These are phyloP conservation scores for Tiliacea citrago DNA, from an alignment of 2,888 invertebrate genomes.

Conservation along the genomic window DNA sequence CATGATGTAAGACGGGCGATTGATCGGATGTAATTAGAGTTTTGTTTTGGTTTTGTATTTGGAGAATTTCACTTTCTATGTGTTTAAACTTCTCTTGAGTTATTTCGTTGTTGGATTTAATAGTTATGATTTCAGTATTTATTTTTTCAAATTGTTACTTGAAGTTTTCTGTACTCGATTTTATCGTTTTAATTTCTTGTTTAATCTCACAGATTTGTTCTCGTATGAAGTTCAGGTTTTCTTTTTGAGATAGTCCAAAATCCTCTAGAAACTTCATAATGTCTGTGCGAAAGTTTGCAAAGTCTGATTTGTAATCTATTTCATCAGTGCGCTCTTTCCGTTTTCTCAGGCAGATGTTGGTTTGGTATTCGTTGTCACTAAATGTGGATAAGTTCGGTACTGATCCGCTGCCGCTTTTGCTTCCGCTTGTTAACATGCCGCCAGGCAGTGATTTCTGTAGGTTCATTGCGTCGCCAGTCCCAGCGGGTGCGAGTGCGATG, in stretches of 20 bases:
- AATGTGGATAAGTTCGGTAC: neutral
- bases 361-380: neutral
- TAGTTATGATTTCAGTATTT: conserved; percentile 16
- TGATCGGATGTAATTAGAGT: neutral
- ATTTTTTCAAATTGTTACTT: conserved; percentile 15
- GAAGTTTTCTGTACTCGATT: conserved; percentile 44
- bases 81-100: conserved; percentile 17
- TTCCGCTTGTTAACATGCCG: conserved; percentile 1
- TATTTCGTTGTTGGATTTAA: conserved; percentile 17
- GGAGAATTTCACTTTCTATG: conserved; percentile 17
- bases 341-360: conserved; percentile 21
- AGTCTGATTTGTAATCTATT: conserved; percentile 44
- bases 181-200: conserved; percentile 50
- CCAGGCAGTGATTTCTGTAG: neutral
- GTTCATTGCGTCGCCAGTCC: neutral
- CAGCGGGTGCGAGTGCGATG: too few relatives aligned
- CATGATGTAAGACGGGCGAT: too few relatives aligned
- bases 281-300: conserved; percentile 41
- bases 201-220: conserved; percentile 52
- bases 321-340: conserved; percentile 24
- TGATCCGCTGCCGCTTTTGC: neutral
- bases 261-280: conserved; percentile 47
- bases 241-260: conserved; percentile 47
- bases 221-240: conserved; percentile 40
- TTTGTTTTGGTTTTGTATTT: conserved; percentile 1